Evolutionary conservation across 2,888 invertebrate genomes (phyloP), one percentile per base, ranked within the genome.

Genomic region (Ochlodes sylvanus): DNA sequence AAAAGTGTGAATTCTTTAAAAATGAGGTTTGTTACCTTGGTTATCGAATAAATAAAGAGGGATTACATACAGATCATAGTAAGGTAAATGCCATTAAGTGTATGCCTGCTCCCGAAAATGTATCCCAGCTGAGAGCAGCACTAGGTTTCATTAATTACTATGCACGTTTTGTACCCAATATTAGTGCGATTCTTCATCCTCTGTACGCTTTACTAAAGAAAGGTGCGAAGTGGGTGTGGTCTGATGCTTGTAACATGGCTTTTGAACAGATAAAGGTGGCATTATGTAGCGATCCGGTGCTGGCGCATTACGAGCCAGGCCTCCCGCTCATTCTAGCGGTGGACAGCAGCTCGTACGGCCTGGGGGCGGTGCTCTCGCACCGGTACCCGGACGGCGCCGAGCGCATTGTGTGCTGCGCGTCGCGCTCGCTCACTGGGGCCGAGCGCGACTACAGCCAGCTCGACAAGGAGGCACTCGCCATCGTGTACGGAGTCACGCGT

Each of bases 131-230:
- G n/a, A 69, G 69, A 34, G 67, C 70, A 12, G 76, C 71, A 63
- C 27, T 78, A 9, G 76, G 78, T 0, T 15, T 74, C 17, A 56
- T 75, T 7, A 77, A 75, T 52, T 77, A 70, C 54, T 78, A 77
- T 38, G 56, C 38, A 15, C 56, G 56, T 17, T 56, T 56, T 17
- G 62, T 75, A 47, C 65, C 68, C 6, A 74, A 73, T 34, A 47
- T 74, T 5, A 73, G 72, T 50, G 60, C 70, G 2, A 56, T 56
- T 38, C 15, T 56, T 4, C 38, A 38, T 38, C 56, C 56, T 17
- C 38, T 56, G 17, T 56, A 56, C 17, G 56, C 17, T 5, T 41
- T 57, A 38, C 42, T 41, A 44, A 63, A n/a, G n/a, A 71, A 73
- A 72, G 32, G 63, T 4, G 73, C 73, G 74, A 66, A n/a, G 17